A percentile compares a stretch with the other conserved stretches of the same genome.
phyloP scores from a whole-genome alignment of 2,113 vertebrate species.

The Misgurnus anguillicaudatus region DNA sequence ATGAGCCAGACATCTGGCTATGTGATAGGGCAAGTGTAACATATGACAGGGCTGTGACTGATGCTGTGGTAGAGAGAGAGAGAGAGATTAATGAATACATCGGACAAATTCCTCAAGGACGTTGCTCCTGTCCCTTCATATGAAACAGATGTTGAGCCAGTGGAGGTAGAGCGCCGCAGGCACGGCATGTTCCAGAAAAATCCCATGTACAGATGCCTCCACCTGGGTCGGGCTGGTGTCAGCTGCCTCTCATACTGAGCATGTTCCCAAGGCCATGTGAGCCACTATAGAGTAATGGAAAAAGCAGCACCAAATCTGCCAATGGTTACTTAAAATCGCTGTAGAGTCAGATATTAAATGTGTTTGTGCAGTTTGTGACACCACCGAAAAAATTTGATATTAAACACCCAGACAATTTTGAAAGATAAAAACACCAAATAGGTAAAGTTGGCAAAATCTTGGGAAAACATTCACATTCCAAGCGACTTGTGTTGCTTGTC shows the following conservation, averaged over 20 bases:
- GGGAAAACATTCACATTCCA: no score
- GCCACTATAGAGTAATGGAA: conserved; percentile 52
- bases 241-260: conserved; percentile 56
- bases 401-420: no score
- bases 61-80: conserved; percentile 27
- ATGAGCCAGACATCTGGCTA: conserved; percentile 25
- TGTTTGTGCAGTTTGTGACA: no score
- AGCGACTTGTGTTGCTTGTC: no score
- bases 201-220: conserved; percentile 72
- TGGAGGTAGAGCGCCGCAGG: conserved; percentile 71
- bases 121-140: conserved; percentile 61
- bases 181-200: conserved; percentile 74
- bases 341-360: not conserved
- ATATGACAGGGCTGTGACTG: conserved; percentile 21
- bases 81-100: conserved; percentile 64
- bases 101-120: conserved; percentile 72
- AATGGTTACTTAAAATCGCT: not conserved
- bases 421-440: no score
- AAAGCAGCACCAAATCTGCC: not conserved
- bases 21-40: conserved; percentile 29
- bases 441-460: no score
- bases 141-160: conserved; percentile 74
- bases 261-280: conserved; percentile 69
- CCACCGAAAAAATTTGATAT: no score
- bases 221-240: conserved; percentile 72